Conservation (phyloP, 2,113 vertebrate species). For the Platycercus adscitus region DNA sequence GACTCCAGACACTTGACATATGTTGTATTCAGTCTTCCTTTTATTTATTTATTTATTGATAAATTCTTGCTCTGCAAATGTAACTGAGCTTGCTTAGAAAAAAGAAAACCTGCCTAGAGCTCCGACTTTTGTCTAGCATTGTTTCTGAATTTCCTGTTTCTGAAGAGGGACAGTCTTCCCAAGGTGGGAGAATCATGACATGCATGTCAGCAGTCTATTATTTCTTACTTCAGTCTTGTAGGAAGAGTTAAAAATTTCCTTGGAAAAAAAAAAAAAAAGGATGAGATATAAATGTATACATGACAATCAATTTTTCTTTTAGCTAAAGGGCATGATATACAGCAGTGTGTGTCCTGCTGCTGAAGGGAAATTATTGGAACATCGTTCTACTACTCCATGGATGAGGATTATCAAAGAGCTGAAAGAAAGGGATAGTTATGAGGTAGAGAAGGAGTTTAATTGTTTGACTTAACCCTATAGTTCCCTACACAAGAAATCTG, state of each 20-base stretch:
- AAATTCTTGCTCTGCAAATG: neutral
- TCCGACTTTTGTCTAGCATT: neutral
- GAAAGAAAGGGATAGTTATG: neutral
- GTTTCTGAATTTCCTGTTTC: neutral
- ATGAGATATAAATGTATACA: conserved; percentile 61
- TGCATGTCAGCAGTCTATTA: conserved; percentile 12
- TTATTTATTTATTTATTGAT: neutral
- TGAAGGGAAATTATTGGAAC: conserved; percentile 60
- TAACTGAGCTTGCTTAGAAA: neutral
- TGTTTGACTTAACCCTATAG: neutral
- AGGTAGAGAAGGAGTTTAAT: neutral
- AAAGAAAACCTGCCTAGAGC: neutral
- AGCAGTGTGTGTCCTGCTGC: conserved; percentile 41
- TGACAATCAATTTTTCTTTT: conserved; percentile 70
- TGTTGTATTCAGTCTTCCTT: neutral
- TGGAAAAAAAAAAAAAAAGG: conserved; percentile 22
- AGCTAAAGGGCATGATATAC: conserved; percentile 60
- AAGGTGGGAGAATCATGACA: neutral
- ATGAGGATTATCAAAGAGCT: neutral
- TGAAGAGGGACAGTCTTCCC: neutral
- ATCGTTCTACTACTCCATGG: neutral
- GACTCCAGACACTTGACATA: neutral
- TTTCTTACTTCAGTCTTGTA: conserved; percentile 4
- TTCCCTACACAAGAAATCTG: neutral
- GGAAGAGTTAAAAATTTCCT: conserved; percentile 46